A percentile compares a stretch with the other conserved stretches of the same genome.
These are phyloP conservation scores for Tachuris rubrigastra DNA, from an alignment of 2,113 vertebrate genomes.

Conservation along the genomic window DNA sequence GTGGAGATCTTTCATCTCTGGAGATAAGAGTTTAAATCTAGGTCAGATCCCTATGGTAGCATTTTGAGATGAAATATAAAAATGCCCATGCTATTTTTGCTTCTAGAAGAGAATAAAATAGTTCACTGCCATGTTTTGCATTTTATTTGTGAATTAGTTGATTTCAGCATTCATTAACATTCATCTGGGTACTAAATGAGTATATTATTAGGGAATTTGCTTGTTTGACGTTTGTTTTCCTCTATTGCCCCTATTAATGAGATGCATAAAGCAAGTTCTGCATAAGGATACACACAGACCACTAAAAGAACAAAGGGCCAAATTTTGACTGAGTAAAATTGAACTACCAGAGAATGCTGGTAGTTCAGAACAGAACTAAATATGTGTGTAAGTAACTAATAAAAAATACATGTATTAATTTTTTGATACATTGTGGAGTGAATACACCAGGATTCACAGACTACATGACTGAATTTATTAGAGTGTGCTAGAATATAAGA, in stretches of 20 bases:
- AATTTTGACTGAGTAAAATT: background rate
- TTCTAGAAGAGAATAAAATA: background rate
- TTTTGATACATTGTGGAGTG: background rate
- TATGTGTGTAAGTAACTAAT: background rate
- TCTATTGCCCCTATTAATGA: background rate
- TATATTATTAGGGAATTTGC: background rate
- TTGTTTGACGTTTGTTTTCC: background rate
- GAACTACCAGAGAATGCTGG: fast-evolving
- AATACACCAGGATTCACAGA: background rate
- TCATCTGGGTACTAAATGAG: background rate
- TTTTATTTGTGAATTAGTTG: background rate
- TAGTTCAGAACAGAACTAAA: background rate
- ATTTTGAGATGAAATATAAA: conserved; percentile 16
- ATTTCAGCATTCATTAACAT: background rate
- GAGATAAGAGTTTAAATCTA: conserved; percentile 64
- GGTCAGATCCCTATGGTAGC: conserved; percentile 11
- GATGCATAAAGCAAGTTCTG: background rate
- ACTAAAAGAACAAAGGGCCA: background rate
- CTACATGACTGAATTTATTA: background rate
- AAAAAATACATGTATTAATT: background rate
- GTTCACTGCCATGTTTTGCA: background rate
- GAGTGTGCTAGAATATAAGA: background rate
- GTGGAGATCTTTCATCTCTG: conserved; percentile 39
- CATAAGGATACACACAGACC: background rate
- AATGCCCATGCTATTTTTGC: background rate